phyloP scores from a whole-genome alignment of 2,888 invertebrate genomes.

The Allygus modestus region DNA sequence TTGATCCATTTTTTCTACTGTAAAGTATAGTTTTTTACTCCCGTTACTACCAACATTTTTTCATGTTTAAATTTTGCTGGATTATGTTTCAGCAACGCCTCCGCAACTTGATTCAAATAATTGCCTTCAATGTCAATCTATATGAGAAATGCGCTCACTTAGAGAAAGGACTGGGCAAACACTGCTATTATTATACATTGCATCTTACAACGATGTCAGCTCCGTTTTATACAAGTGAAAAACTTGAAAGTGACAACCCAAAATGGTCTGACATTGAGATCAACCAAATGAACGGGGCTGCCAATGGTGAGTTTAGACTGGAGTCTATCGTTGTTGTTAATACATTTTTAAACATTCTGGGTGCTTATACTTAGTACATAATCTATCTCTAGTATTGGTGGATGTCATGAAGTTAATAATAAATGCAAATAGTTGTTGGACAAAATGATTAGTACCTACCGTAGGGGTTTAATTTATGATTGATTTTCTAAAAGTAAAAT shows the following conservation, averaged over 20 bases:
- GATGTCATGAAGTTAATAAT: too few species aligned
- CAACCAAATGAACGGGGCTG: constrained; percentile 70
- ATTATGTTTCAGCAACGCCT: constrained; percentile 81
- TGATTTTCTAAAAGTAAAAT: too few species aligned
- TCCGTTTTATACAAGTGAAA: constrained; percentile 91
- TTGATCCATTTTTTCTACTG: too few species aligned
- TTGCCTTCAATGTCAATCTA: constrained; percentile 79
- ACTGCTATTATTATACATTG: constrained; percentile 87
- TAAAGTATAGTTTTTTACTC: too few species aligned
- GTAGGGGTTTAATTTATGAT: too few species aligned
- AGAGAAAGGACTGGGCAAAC: constrained; percentile 73
- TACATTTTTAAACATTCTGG: constrained; percentile 47
- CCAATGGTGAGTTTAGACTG: constrained; percentile 69
- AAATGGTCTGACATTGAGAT: constrained; percentile 89
- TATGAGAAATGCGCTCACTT: constrained; percentile 72
- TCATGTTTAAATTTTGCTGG: background rate
- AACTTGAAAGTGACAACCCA: constrained; percentile 83
- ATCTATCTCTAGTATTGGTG: too few species aligned
- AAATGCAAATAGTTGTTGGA: too few species aligned
- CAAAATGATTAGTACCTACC: too few species aligned
- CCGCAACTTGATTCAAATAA: constrained; percentile 87
- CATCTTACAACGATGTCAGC: constrained; percentile 89
- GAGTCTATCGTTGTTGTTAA: too few species aligned
- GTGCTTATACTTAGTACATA: background rate
- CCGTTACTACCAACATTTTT: too few species aligned